Evolutionary conservation across 2,113 vertebrate species (phyloP).

Genomic region (Stigmatopora nigra): DNA sequence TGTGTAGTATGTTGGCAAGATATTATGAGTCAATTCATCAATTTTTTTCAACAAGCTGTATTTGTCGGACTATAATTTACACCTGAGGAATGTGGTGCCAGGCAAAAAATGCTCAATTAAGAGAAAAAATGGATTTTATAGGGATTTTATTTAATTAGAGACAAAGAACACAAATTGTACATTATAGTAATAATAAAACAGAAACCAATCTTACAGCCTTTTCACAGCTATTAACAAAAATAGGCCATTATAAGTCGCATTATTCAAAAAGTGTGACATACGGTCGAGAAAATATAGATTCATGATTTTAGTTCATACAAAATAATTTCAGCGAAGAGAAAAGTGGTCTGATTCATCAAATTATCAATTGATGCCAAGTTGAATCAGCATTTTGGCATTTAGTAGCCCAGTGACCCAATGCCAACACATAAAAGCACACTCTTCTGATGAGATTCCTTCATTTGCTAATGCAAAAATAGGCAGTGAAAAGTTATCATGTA

Average conservation of each 20-base stretch:
- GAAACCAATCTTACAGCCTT: too few relatives aligned
- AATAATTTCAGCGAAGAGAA: neutral
- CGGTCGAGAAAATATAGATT: too few relatives aligned
- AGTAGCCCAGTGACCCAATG: neutral
- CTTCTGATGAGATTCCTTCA: slow-evolving; percentile 8
- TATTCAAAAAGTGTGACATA: too few relatives aligned
- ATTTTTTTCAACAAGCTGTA: neutral
- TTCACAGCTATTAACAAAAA: too few relatives aligned
- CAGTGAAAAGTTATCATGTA: slow-evolving; percentile 5
- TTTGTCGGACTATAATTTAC: too few relatives aligned
- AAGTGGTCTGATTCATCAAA: neutral
- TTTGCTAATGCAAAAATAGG: slow-evolving; percentile 10
- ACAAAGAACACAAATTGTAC: too few relatives aligned
- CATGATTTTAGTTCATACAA: neutral
- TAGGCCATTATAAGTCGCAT: too few relatives aligned
- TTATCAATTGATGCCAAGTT: neutral
- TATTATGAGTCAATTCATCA: neutral
- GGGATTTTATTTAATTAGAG: too few relatives aligned
- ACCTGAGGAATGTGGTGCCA: too few relatives aligned
- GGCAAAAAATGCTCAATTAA: too few relatives aligned
- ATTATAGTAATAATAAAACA: too few relatives aligned
- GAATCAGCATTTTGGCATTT: neutral
- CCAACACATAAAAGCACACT: slow-evolving; percentile 16
- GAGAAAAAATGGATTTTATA: too few relatives aligned
- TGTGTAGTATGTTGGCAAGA: neutral